Evolutionary conservation across 2,113 vertebrate species (phyloP).

Genomic region (Octodon degus): DNA sequence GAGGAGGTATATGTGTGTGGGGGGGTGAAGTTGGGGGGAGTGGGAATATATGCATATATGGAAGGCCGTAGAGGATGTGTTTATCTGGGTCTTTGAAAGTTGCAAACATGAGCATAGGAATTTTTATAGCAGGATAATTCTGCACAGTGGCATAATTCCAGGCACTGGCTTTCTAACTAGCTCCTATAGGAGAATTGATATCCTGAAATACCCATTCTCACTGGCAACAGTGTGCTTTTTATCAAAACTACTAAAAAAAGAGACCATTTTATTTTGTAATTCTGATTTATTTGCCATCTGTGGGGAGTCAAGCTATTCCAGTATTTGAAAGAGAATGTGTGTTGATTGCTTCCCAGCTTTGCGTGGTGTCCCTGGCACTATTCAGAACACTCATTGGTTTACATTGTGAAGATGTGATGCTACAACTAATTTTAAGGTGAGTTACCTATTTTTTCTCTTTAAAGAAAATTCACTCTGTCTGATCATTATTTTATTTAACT

Average conservation of each 20-base stretch:
- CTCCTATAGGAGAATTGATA: not conserved
- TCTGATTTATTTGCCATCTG: constrained; percentile 46
- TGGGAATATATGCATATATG: accelerated
- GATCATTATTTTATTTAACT: not conserved
- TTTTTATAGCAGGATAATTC: constrained; percentile 28
- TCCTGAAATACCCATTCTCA: constrained; percentile 45
- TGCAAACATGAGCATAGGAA: not conserved
- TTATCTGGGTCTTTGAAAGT: not conserved
- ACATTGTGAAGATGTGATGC: constrained; percentile 98
- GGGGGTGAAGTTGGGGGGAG: no score
- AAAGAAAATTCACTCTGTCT: constrained; percentile 12
- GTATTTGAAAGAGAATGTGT: constrained; percentile 68
- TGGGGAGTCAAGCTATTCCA: constrained; percentile 50
- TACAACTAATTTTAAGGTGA: constrained; percentile 96
- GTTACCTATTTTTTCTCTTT: constrained; percentile 32
- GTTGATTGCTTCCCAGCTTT: constrained; percentile 89
- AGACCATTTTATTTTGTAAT: constrained; percentile 64
- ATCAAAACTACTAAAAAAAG: constrained; percentile 12
- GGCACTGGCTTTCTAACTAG: constrained; percentile 25
- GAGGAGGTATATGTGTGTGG: not conserved
- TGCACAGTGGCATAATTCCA: not conserved
- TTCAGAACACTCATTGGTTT: constrained; percentile 96
- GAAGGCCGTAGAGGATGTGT: not conserved
- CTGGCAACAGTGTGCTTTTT: not conserved
- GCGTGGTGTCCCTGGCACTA: constrained; percentile 95